Evolutionary conservation across 2,888 invertebrate genomes (phyloP).

Genomic region (Hipparchia semele): DNA sequence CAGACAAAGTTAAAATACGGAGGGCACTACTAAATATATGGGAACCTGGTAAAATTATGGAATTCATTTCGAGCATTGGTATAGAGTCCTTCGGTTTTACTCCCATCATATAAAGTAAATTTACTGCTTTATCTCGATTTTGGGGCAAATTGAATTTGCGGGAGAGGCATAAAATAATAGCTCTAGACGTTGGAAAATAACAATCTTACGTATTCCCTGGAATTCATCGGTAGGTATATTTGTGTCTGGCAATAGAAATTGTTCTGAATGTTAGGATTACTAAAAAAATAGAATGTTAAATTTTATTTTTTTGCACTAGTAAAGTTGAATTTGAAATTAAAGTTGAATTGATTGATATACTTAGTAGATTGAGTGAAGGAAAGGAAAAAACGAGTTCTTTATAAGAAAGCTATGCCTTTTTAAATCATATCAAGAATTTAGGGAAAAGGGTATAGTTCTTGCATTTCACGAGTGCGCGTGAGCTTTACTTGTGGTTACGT

Average conservation of each 20-base stretch:
- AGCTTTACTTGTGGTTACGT: too few relatives aligned
- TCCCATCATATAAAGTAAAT: conserved; percentile 33
- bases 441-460: too few relatives aligned
- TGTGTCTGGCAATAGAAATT: neutral
- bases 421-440: too few relatives aligned
- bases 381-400: too few relatives aligned
- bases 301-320: neutral
- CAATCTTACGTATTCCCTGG: conserved; percentile 14
- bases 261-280: neutral
- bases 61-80: too few relatives aligned
- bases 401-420: too few relatives aligned
- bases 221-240: conserved; percentile 4
- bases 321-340: neutral
- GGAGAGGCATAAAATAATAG: conserved; percentile 26
- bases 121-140: conserved; percentile 34
- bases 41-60: too few relatives aligned
- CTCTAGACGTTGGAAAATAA: conserved; percentile 9
- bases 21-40: too few relatives aligned
- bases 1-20: too few relatives aligned
- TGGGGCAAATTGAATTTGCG: conserved; percentile 35
- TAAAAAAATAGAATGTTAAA: neutral
- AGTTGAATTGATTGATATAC: too few relatives aligned
- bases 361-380: too few relatives aligned
- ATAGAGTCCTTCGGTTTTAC: conserved; percentile 23
- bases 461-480: too few relatives aligned